These are phyloP conservation scores for Byasa hedistus DNA, from an alignment of 2,888 invertebrate genomes.

Conservation along the genomic window DNA sequence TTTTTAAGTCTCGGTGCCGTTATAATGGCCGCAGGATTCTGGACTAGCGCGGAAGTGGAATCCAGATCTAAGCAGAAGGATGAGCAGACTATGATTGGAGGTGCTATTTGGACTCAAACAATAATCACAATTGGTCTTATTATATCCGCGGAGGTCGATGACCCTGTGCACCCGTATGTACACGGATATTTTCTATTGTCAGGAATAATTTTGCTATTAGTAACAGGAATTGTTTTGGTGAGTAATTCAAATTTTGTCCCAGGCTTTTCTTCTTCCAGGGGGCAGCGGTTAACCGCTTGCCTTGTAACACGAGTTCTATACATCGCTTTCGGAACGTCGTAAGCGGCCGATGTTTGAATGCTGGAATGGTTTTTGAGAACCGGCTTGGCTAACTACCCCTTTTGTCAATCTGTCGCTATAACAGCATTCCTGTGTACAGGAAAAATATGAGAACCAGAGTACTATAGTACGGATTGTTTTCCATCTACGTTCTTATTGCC, in stretches of 20 bases:
- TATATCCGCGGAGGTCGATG: slow-evolving; percentile 47
- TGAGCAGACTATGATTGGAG: slow-evolving; percentile 61
- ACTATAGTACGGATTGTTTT: background rate
- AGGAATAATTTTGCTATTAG: slow-evolving; percentile 45
- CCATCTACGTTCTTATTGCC: background rate
- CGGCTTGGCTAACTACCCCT: too few relatives aligned
- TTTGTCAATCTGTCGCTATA: too few relatives aligned
- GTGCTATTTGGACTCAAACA: slow-evolving; percentile 65
- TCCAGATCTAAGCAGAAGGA: slow-evolving; percentile 53
- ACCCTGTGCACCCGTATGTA: slow-evolving; percentile 44
- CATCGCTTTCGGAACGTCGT: background rate
- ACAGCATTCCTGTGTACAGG: too few relatives aligned
- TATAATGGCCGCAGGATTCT: slow-evolving; percentile 50
- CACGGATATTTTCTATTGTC: slow-evolving; percentile 52
- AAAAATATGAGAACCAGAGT: background rate
- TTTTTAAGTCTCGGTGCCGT: slow-evolving; percentile 47
- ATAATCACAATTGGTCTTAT: slow-evolving; percentile 58
- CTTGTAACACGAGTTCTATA: background rate
- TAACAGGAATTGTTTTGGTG: slow-evolving; percentile 49
- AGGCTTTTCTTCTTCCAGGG: background rate
- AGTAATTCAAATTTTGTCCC: slow-evolving; percentile 29
- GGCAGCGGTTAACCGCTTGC: background rate
- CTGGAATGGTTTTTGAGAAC: background rate
- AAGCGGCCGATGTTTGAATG: background rate
- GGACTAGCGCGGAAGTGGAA: slow-evolving; percentile 51